Conservation (phyloP, 2,113 vertebrate species). For the Ondatra zibethicus region DNA sequence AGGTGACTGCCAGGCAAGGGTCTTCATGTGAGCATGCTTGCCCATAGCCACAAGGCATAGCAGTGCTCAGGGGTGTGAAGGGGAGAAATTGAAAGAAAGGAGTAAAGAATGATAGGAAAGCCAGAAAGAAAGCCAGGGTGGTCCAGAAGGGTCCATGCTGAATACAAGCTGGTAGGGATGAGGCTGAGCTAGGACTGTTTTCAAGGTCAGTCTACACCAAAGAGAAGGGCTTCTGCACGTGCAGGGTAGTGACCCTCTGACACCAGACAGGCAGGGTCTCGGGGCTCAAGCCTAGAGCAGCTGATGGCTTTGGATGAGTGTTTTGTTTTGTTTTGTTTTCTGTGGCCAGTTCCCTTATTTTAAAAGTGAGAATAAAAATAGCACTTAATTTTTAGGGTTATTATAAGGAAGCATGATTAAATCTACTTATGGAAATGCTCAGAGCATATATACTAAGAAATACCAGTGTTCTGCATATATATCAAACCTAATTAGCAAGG, state of each 20-base stretch:
- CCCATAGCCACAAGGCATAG: rapidly evolving
- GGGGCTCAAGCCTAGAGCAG: not conserved
- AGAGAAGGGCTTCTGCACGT: not conserved
- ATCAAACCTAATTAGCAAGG: no score
- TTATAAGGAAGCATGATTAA: not conserved
- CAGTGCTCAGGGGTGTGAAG: not conserved
- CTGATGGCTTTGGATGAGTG: not conserved
- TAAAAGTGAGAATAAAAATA: not conserved
- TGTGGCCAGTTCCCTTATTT: not conserved
- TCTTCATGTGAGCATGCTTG: not conserved
- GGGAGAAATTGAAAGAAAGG: not conserved
- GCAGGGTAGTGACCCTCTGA: not conserved
- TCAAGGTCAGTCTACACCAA: not conserved
- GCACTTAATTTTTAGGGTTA: not conserved
- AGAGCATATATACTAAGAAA: not conserved
- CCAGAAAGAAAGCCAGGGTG: not conserved
- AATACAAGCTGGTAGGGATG: not conserved
- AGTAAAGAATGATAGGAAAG: not conserved
- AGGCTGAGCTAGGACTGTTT: not conserved
- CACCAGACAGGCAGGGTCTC: not conserved
- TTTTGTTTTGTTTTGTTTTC: not conserved
- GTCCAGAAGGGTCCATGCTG: not conserved
- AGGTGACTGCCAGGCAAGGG: not conserved
- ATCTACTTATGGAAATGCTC: not conserved
- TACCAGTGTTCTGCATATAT: not conserved